A percentile compares a stretch with the other conserved stretches of the same genome.
phyloP scores from a whole-genome alignment of 1,140 invertebrate genomes.

The Akabosia matsudoensis region DNA sequence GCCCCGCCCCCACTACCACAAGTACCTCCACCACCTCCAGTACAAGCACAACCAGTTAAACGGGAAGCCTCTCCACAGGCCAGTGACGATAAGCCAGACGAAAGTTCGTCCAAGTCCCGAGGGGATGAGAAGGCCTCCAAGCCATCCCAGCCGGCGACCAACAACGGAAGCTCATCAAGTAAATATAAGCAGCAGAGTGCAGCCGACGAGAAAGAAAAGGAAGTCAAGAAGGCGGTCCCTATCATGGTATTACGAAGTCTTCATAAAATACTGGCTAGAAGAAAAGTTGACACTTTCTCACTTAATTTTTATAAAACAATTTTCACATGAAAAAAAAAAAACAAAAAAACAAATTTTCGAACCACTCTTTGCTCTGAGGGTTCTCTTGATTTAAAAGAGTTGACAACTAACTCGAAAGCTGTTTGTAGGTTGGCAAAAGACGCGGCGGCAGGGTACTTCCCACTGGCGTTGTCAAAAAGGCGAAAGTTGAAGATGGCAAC shows the following conservation, averaged over 20 bases:
- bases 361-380: not conserved
- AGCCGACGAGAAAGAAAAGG: slow-evolving; percentile 32
- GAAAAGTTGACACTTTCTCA: slow-evolving; percentile 12
- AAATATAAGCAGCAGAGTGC: not conserved
- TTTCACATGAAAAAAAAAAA: no score
- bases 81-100: not conserved
- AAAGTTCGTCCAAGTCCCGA: not conserved
- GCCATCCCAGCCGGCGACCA: not conserved
- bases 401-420: slow-evolving; percentile 44
- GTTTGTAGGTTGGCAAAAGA: slow-evolving; percentile 68
- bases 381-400: not conserved
- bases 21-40: not conserved
- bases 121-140: not conserved
- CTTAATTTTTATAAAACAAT: not conserved
- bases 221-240: slow-evolving; percentile 39
- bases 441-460: slow-evolving; percentile 79
- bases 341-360: no score
- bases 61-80: not conserved
- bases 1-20: slow-evolving; percentile 22
- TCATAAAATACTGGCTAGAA: slow-evolving; percentile 17
- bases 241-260: slow-evolving; percentile 43
- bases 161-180: not conserved
- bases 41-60: not conserved
- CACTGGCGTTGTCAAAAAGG: slow-evolving; percentile 83
- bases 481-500: slow-evolving; percentile 59